Percentiles rank a stretch among this genome's conserved stretches.
Evolutionary conservation across 2,888 invertebrate species (phyloP).

Genomic region (Clistopyga incitator): DNA sequence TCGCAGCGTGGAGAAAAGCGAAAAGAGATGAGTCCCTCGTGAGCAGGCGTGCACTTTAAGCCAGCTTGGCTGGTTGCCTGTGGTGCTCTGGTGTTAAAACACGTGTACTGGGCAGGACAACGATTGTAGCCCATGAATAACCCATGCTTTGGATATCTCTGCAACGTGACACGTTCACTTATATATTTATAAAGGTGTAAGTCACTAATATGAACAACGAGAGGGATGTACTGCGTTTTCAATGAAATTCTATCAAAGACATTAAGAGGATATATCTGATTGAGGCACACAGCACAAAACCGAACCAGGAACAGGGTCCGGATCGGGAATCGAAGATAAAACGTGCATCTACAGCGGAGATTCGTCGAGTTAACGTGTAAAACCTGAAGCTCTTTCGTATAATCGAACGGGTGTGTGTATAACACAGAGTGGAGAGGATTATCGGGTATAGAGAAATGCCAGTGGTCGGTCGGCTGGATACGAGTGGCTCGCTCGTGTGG

Average conservation of each 20-base stretch:
- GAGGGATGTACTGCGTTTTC: background rate
- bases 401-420: background rate
- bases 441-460: conserved; percentile 57
- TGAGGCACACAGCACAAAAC: background rate
- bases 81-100: conserved; percentile 65
- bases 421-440: conserved; percentile 48
- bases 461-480: conserved; percentile 41
- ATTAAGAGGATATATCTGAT: conserved; percentile 18
- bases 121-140: conserved; percentile 67
- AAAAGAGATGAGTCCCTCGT: conserved; percentile 50
- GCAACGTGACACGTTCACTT: conserved; percentile 48
- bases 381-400: background rate
- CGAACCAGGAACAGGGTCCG: background rate
- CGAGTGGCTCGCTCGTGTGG: conserved; percentile 38
- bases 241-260: conserved; percentile 16
- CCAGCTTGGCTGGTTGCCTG: conserved; percentile 18
- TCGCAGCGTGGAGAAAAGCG: conserved; percentile 46
- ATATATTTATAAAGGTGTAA: conserved; percentile 30
- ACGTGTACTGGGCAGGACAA: conserved; percentile 58
- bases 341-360: conserved; percentile 6
- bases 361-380: conserved; percentile 34
- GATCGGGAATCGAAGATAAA: conserved; percentile 12
- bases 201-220: conserved; percentile 8
- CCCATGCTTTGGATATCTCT: conserved; percentile 59
- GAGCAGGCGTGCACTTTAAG: conserved; percentile 48